Evolutionary conservation across 1,140 invertebrate genomes (phyloP).

Genomic region (Orius insidiosus): DNA sequence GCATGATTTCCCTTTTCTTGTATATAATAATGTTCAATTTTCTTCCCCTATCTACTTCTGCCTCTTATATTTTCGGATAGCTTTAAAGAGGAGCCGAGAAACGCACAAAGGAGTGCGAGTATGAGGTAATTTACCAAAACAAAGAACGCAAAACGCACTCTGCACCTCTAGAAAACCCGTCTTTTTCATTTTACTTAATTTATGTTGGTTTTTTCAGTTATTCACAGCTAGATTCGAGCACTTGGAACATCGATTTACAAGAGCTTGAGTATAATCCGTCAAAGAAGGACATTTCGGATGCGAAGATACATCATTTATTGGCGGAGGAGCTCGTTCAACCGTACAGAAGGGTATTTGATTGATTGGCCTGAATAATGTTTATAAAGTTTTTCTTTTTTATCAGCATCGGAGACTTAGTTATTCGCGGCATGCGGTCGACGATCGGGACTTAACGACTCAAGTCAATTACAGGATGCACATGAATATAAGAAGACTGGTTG

Average conservation of each 20-base stretch:
- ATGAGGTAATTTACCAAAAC: conserved; percentile 3
- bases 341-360: conserved; percentile 51
- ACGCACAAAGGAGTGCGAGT: conserved; percentile 10
- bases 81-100: conserved; percentile 9
- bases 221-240: conserved; percentile 58
- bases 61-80: conserved; percentile 5
- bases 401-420: conserved; percentile 79
- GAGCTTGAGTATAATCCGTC: conserved; percentile 83
- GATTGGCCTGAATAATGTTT: conserved; percentile 3
- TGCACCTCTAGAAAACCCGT: no score
- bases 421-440: conserved; percentile 76
- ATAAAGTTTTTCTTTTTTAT: not conserved
- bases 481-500: conserved; percentile 71
- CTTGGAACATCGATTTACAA: conserved; percentile 81
- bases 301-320: conserved; percentile 79
- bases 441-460: conserved; percentile 65
- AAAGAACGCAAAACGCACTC: no score
- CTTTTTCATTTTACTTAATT: not conserved
- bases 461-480: conserved; percentile 83
- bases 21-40: not conserved
- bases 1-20: not conserved
- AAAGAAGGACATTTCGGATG: conserved; percentile 78
- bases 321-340: conserved; percentile 81
- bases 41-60: not conserved
- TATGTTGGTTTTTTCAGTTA: conserved; percentile 41